Evolutionary conservation across 2,888 invertebrate species (phyloP).

Genomic region (Petrolisthes manimaculis): DNA sequence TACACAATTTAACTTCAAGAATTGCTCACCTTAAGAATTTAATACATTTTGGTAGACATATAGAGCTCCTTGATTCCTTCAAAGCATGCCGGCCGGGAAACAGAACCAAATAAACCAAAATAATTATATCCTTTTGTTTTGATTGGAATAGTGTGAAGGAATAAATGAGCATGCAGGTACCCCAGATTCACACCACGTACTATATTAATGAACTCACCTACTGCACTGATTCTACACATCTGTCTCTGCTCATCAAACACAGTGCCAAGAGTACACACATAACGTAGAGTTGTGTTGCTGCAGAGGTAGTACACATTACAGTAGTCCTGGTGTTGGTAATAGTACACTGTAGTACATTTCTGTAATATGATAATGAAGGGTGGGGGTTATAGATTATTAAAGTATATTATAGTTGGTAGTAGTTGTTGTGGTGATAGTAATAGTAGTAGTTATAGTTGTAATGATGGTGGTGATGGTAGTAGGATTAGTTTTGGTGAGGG

Average conservation of each 20-base stretch:
- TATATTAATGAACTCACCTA: slow-evolving; percentile 16
- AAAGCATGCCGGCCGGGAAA: background rate
- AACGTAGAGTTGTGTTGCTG: background rate
- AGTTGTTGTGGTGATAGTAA: background rate
- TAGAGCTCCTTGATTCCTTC: background rate
- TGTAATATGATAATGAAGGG: background rate
- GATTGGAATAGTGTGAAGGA: background rate
- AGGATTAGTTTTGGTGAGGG: background rate
- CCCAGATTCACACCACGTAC: background rate
- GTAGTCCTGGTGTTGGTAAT: slow-evolving; percentile 11
- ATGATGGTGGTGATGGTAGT: background rate
- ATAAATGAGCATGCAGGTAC: background rate
- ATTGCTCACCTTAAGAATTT: background rate
- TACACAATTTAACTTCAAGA: too few species aligned
- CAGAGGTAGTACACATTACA: slow-evolving; percentile 41
- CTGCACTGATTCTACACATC: slow-evolving; percentile 37
- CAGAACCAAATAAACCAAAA: background rate
- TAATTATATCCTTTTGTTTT: background rate
- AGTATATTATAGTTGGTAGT: background rate
- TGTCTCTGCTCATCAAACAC: slow-evolving; percentile 30
- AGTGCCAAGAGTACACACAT: slow-evolving; percentile 30
- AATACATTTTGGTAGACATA: background rate
- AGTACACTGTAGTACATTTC: too few species aligned
- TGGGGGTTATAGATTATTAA: too few species aligned
- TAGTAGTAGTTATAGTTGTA: background rate